phyloP scores from a whole-genome alignment of 2,888 invertebrate genomes.

The Sesia bembeciformis region DNA sequence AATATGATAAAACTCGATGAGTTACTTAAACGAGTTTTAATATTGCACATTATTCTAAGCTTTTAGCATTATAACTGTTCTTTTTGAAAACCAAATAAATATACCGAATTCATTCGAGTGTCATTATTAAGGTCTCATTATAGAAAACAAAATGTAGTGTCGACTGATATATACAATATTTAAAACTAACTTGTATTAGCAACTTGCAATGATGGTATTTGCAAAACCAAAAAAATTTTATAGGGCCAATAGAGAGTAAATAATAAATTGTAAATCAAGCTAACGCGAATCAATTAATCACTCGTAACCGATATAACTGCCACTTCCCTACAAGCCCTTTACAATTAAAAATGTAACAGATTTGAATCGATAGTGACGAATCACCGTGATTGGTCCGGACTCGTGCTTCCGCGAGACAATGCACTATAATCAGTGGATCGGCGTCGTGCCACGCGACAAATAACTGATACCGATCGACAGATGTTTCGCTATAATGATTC shows the following conservation, averaged over 20 bases:
- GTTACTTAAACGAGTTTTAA: no score
- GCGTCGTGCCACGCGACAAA: conserved; percentile 50
- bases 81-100: no score
- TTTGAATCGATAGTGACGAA: conserved; percentile 47
- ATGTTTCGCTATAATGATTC: conserved; percentile 26
- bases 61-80: no score
- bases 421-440: conserved; percentile 31
- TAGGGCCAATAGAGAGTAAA: neutral
- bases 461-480: conserved; percentile 48
- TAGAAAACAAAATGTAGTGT: no score
- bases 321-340: conserved; percentile 33
- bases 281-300: conserved; percentile 35
- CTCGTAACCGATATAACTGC: conserved; percentile 27
- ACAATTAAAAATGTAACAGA: conserved; percentile 53
- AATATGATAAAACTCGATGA: no score
- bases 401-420: conserved; percentile 39
- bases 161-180: no score
- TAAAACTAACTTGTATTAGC: no score
- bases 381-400: conserved; percentile 34
- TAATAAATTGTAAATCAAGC: neutral
- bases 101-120: no score
- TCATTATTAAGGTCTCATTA: no score
- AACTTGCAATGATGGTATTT: neutral
- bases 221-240: neutral
- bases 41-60: no score